Conservation (phyloP, 2,888 invertebrate species). For the Orthosia cruda region DNA sequence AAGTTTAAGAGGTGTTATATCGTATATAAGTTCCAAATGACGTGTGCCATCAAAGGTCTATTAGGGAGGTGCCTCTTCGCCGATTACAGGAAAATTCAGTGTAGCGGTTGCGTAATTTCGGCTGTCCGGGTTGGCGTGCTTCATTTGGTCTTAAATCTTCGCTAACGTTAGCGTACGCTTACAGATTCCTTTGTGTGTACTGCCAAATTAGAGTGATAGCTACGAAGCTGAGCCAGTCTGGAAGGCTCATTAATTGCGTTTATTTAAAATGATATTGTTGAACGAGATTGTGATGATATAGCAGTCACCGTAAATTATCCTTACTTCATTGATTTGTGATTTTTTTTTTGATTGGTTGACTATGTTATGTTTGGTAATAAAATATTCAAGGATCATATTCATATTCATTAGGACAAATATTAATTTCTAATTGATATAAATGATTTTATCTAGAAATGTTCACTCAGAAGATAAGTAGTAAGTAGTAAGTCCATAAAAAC, state of each 20-base stretch:
- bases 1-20: constrained; percentile 39
- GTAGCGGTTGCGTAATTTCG: constrained; percentile 89
- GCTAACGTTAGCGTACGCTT: constrained; percentile 12
- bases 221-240: constrained; percentile 19
- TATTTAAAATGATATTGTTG: constrained; percentile 1
- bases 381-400: too few species aligned
- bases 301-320: background rate
- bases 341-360: too few species aligned
- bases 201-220: constrained; percentile 31
- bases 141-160: constrained; percentile 78
- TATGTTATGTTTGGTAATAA: too few species aligned
- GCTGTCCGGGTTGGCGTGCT: constrained; percentile 88
- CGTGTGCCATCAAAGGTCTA: constrained; percentile 51
- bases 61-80: constrained; percentile 59
- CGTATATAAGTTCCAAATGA: constrained; percentile 41
- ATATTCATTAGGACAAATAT: too few species aligned
- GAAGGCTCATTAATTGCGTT: background rate
- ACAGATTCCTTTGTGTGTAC: constrained; percentile 30
- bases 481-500: too few species aligned
- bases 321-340: too few species aligned
- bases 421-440: too few species aligned
- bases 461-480: too few species aligned
- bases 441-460: too few species aligned
- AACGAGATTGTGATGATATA: background rate
- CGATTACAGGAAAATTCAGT: constrained; percentile 88